Percentiles rank a stretch among this genome's conserved stretches.
phyloP scores from a whole-genome alignment of 2,797 vertebrate genomes.

The Lithobates sylvaticus region DNA sequence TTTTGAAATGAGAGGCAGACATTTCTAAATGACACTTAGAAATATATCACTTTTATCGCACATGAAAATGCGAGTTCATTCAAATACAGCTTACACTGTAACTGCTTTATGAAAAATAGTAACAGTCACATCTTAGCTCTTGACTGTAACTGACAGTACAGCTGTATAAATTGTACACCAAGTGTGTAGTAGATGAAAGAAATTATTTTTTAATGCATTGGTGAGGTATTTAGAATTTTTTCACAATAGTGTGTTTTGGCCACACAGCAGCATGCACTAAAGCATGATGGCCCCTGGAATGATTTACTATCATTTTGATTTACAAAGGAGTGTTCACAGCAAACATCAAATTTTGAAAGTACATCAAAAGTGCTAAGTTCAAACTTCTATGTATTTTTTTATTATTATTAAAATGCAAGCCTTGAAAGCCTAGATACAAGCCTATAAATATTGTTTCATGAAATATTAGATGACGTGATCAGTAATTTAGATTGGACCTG shows the following conservation, averaged over 20 bases:
- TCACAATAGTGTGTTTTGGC: not conserved
- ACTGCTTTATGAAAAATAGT: conserved; percentile 50
- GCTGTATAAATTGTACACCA: conserved; percentile 44
- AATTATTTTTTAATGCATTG: not conserved
- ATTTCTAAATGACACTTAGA: conserved; percentile 52
- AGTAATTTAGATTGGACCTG: not conserved
- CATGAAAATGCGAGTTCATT: conserved; percentile 55
- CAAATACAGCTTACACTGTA: conserved; percentile 49
- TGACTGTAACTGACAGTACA: conserved; percentile 46
- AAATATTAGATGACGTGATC: conserved; percentile 1
- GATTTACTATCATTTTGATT: not conserved
- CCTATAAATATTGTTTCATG: not conserved
- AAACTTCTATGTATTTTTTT: conserved; percentile 47
- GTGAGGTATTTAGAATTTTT: not conserved
- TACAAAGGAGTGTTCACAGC: conserved; percentile 17
- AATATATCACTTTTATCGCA: conserved; percentile 55
- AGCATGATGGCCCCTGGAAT: conserved; percentile 34
- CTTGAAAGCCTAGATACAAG: not conserved
- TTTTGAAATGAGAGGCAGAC: conserved; percentile 51
- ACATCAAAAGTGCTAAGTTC: conserved; percentile 36
- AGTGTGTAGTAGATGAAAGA: conserved; percentile 14
- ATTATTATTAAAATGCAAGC: conserved; percentile 17
- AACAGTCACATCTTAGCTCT: conserved; percentile 27
- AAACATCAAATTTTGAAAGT: conserved; percentile 55
- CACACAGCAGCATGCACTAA: not conserved